Conservation (phyloP, 1,140 invertebrate genomes). For the Halesus radiatus region DNA sequence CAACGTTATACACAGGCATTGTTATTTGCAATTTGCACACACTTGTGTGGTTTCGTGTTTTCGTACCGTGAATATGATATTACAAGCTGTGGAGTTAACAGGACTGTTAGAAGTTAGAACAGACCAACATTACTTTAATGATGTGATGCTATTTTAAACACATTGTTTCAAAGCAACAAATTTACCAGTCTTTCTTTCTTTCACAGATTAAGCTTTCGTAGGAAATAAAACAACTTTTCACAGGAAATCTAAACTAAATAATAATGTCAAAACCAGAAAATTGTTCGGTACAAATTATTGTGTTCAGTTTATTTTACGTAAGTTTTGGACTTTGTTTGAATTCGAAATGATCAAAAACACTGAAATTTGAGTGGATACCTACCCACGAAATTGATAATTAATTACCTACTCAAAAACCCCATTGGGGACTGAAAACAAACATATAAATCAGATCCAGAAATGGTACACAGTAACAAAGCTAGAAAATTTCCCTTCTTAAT, state of each 20-base stretch:
- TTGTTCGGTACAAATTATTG: no score
- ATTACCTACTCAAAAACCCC: constrained; percentile 7
- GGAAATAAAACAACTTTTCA: no score
- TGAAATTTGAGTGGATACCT: background rate
- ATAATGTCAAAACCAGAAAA: no score
- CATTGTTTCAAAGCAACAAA: no score
- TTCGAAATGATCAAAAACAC: background rate
- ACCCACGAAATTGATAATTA: constrained; percentile 19
- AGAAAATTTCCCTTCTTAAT: constrained; percentile 14
- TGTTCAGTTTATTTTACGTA: no score
- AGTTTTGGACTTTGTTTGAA: background rate
- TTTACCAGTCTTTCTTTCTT: no score
- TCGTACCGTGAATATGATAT: background rate
- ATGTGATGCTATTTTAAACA: no score
- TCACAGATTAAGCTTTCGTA: no score
- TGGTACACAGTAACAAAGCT: constrained; percentile 23
- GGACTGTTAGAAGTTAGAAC: no score
- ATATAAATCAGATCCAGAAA: constrained; percentile 37
- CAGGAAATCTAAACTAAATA: no score
- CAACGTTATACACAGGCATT: constrained; percentile 3
- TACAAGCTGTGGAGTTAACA: no score
- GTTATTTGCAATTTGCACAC: background rate
- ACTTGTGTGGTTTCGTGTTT: background rate
- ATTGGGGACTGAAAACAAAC: constrained; percentile 26
- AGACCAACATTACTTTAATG: no score